Conservation (phyloP, 2,888 invertebrate genomes). For the Zhengitettix transpicula region DNA sequence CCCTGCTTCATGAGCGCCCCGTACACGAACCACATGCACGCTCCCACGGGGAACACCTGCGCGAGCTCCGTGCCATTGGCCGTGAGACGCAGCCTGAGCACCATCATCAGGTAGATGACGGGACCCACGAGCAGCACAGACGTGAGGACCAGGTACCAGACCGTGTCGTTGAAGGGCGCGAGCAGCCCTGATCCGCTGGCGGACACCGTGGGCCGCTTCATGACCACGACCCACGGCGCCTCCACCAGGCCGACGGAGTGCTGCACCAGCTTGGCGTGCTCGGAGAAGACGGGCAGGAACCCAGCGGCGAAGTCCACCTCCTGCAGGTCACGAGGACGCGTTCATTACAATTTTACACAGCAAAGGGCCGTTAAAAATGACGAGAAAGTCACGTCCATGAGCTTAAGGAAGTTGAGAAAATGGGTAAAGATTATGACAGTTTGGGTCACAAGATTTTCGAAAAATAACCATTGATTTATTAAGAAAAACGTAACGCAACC, state of each 20-base stretch:
- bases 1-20: conserved; percentile 79
- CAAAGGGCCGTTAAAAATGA: too few species aligned
- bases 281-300: conserved; percentile 51
- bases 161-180: conserved; percentile 52
- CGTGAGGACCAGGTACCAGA: conserved; percentile 54
- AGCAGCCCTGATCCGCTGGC: conserved; percentile 67
- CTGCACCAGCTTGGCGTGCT: conserved; percentile 33
- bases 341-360: too few species aligned
- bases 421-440: too few species aligned
- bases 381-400: too few species aligned
- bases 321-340: conserved; percentile 27
- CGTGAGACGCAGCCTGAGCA: conserved; percentile 31
- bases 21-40: conserved; percentile 77
- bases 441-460: too few species aligned
- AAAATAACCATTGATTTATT: too few species aligned
- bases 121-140: conserved; percentile 62
- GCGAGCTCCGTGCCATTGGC: conserved; percentile 28
- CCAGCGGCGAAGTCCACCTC: conserved; percentile 62
- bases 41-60: conserved; percentile 37
- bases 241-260: conserved; percentile 54
- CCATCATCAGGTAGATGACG: conserved; percentile 52
- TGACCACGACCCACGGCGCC: conserved; percentile 61
- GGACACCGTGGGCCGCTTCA: conserved; percentile 64
- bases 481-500: too few species aligned
- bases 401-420: too few species aligned